A percentile compares a stretch with the other conserved stretches of the same genome.
Evolutionary conservation across 2,888 invertebrate genomes (phyloP).

Genomic region (Atrina japonica): DNA sequence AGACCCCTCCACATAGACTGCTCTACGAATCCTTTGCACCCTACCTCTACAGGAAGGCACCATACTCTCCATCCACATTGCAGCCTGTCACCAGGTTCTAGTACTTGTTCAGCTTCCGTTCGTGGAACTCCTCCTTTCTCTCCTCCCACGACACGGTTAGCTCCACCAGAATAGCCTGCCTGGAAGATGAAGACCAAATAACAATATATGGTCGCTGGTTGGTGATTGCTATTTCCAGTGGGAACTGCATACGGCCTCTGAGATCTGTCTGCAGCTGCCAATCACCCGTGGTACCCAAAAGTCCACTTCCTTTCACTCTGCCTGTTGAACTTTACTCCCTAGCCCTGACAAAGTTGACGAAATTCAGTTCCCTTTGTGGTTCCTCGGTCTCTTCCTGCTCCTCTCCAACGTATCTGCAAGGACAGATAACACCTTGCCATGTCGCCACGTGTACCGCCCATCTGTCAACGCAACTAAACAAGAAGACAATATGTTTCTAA

Average conservation of each 20-base stretch:
- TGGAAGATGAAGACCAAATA: too few relatives aligned
- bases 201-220: too few relatives aligned
- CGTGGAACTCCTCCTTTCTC: constrained; percentile 5
- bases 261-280: too few relatives aligned
- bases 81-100: constrained; percentile 10
- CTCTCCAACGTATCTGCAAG: constrained; percentile 23
- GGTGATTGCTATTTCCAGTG: too few relatives aligned
- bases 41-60: constrained; percentile 25
- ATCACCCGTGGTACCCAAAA: not conserved
- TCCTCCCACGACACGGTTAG: constrained; percentile 16
- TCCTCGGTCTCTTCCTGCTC: too few relatives aligned
- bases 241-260: too few relatives aligned
- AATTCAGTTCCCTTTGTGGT: not conserved
- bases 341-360: constrained; percentile 21
- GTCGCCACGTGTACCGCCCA: too few relatives aligned
- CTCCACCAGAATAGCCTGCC: too few relatives aligned
- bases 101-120: not conserved
- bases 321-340: not conserved
- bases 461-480: constrained; percentile 29
- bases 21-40: constrained; percentile 24
- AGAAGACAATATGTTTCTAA: constrained; percentile 30
- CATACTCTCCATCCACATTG: too few relatives aligned
- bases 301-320: constrained; percentile 1
- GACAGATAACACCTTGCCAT: too few relatives aligned
- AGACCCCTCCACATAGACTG: constrained; percentile 1